Base-by-base conservation (phyloP, 2,113 vertebrate species). In the Symphodus melops region DNA sequence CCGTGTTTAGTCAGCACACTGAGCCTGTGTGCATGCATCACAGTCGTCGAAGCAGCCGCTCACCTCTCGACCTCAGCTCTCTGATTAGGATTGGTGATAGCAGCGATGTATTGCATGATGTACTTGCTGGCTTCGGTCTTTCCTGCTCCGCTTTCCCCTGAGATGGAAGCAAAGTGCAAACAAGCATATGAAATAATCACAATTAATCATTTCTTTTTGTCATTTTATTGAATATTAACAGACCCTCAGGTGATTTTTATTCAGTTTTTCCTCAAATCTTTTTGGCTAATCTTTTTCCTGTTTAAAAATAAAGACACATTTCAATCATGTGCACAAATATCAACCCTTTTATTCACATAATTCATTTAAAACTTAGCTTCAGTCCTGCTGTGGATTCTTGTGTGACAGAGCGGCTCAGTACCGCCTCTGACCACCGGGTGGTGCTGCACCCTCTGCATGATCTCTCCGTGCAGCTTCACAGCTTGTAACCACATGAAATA, bases 61-160 rank as follows among this genome's bases (percentile, higher is more conserved):
- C 94, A 99, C 98, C 97, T 96, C 88, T 99, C 98, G 9, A 99
- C 95, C 55, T 99, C 98, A 0, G 97, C 97, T 83, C 98, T 95
- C 94, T 99, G 98, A 68, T 95, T 93, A 6, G 96, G 97, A 91
- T 99, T 99, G 91, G 98, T 99, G 88, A 99, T 99, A 89, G 98
- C 98, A 12, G 98, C 98, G 2, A 99, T 99, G 88, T 99, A 99
- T 85, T 99, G 97, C 98, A 99, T 99, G 5, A 99, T 99, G 58
- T 99, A 99, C 86, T 99, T 99, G 90, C 98, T 99, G 91, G 98
- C 98, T 84, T 99, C 98, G 0, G 98, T 99, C 84, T 99, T 99
- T 42, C 98, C 98, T 49, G 98, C 97, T 73, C 98, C 98, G 49
- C 98, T 99, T 89, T 99, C 98, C 86, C 98, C 98, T 99, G 88